Evolutionary conservation across 2,113 vertebrate genomes (phyloP), one percentile per base, ranked within the genome.

Genomic region (Limnothrissa miodon): DNA sequence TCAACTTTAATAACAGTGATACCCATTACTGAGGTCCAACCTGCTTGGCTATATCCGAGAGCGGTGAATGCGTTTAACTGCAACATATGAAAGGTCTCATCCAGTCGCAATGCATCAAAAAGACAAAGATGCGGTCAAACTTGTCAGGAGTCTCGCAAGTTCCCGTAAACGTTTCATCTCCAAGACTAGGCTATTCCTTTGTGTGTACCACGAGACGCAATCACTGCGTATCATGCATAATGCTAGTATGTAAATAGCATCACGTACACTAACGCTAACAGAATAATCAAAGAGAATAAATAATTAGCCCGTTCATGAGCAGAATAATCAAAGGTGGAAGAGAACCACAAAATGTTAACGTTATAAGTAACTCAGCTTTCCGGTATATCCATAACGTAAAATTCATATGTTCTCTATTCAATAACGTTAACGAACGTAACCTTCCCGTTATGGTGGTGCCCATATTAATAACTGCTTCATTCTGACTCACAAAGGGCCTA

Each of bases 401-500:
- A 62, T 7, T 29, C 66, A 33, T 17, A 33, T 36, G 66, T 74
- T 29, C 25, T 25, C n/a, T 62, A 29, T 62, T 62, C n/a, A 33
- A 74, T 36, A 74, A 33, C 29, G n/a, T n/a, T 74, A 74, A 74
- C 33, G 66, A 36, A n/a, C n/a, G n/a, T 74, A 74, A 74, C 66
- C 66, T 25, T 78, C 80, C 83, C 83, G 83, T 84, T 84, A 81
- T 78, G 83, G 80, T 80, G 78, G 59, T 79, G 79, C 78, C 78
- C 59, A 86, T 74, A 86, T 81, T 83, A 83, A 86, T 78, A 82
- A 84, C 83, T 74, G 66, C 66, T 84, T 48, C 42, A 83, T 78
- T 25, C 59, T 70, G 78, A 45, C 78, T 87, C 81, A 87, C 83
- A 87, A 87, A 83, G 84, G 81, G 62, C 84, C 81, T 85, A 59